Evolutionary conservation across 1,140 invertebrate species (phyloP), one percentile per base, ranked within the genome.

Genomic region (Daktulosphaira vitifoliae): DNA sequence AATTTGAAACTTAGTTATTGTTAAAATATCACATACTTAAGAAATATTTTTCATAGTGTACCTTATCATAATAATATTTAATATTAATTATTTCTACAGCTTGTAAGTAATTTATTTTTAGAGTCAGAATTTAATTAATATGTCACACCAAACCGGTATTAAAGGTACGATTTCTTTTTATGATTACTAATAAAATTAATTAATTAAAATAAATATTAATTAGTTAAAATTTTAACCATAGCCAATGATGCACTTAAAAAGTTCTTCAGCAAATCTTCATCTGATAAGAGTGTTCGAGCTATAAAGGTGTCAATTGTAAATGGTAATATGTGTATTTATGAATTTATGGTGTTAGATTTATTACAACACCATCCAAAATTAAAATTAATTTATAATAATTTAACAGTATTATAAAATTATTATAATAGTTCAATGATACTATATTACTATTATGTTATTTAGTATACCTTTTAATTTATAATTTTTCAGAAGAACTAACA

Each of bases 61-160:
- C n/a, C n/a, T n/a, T n/a, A n/a, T n/a, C n/a, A n/a, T n/a, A n/a
- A n/a, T n/a, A n/a, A n/a, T n/a, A n/a, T n/a, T n/a, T n/a, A n/a
- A n/a, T n/a, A n/a, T n/a, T n/a, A n/a, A n/a, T n/a, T n/a, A n/a
- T n/a, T n/a, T n/a, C n/a, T n/a, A n/a, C n/a, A n/a, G n/a, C n/a
- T n/a, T n/a, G n/a, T n/a, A n/a, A 33, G 29, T 33, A 33, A 33
- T 33, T 33, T 18, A 7, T 48, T 48, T 48, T 22, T 18, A 15
- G 44, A 20, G n/a, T n/a, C 18, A 6, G 18, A n/a, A 15, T 38
- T 16, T 3, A 15, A 11, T 26, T 29, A 66, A 33, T 38, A 88
- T 88, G 86, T 88, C 86, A 68, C 86, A 88, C 73, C 86, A 88
- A 77, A 88, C 86, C 1, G 85, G 86, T 73, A 88, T 88, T 53